A percentile compares a stretch with the other conserved stretches of the same genome.
These are phyloP conservation scores for Asobara japonica DNA, from an alignment of 1,140 invertebrate species.

Conservation along the genomic window DNA sequence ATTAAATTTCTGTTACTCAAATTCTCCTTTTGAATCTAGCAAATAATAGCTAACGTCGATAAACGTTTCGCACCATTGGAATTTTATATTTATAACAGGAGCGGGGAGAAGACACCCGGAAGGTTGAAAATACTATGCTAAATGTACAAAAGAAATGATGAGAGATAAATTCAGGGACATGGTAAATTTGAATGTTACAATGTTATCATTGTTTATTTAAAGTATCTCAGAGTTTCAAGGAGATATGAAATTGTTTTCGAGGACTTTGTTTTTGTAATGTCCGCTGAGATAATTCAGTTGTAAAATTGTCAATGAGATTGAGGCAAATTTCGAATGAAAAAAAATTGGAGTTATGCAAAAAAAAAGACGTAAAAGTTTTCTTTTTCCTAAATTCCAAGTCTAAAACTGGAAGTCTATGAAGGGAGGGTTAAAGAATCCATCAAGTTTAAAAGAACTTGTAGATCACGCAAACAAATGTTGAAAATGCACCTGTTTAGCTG, in stretches of 20 bases:
- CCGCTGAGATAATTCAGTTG: too few relatives aligned
- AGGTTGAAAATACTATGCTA: background rate
- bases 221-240: background rate
- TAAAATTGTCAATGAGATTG: too few relatives aligned
- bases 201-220: background rate
- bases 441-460: too few relatives aligned
- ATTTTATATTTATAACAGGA: slow-evolving; percentile 30
- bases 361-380: too few relatives aligned
- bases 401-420: too few relatives aligned
- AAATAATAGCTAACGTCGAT: slow-evolving; percentile 38
- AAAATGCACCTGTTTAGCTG: too few relatives aligned
- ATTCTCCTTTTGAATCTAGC: background rate
- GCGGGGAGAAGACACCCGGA: background rate
- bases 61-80: slow-evolving; percentile 52
- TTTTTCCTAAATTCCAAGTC: too few relatives aligned
- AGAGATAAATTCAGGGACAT: background rate
- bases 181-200: background rate
- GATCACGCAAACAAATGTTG: too few relatives aligned
- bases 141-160: background rate
- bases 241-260: background rate
- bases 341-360: too few relatives aligned
- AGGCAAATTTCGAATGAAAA: too few relatives aligned
- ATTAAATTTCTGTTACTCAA: background rate
- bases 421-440: too few relatives aligned
- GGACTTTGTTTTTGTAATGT: background rate